Evolutionary conservation across 2,797 vertebrate genomes (phyloP).

Genomic region (Lacerta agilis): DNA sequence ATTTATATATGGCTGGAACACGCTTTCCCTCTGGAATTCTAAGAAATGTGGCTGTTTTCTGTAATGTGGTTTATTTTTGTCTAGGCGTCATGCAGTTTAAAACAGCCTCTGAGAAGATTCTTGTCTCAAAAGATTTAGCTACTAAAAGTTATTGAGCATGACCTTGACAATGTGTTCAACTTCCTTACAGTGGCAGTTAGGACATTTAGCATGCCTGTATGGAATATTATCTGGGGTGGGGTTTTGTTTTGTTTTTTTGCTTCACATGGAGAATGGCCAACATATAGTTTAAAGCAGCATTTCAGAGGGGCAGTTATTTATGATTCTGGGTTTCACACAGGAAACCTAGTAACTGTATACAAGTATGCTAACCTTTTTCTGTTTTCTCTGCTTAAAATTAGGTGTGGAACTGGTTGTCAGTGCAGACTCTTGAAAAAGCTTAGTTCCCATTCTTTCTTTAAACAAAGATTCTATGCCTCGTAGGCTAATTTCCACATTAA

Average conservation of each 20-base stretch:
- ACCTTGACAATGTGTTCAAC: neutral
- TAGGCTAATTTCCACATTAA: neutral
- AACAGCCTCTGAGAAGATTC: accelerated
- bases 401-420: neutral
- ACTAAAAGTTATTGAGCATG: neutral
- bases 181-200: neutral
- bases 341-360: neutral
- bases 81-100: neutral
- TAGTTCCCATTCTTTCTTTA: neutral
- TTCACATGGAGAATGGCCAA: neutral
- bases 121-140: constrained; percentile 1
- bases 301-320: neutral
- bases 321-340: accelerated
- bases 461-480: neutral
- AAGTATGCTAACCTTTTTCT: neutral
- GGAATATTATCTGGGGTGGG: neutral
- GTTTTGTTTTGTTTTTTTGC: neutral
- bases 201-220: neutral
- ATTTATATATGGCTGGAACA: neutral
- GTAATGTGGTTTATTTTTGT: constrained; percentile 14
- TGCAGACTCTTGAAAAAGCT: neutral
- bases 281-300: neutral
- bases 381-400: neutral
- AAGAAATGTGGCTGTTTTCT: constrained; percentile 12
- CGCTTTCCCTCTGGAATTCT: neutral